Evolutionary conservation across 2,888 invertebrate genomes (phyloP), one percentile per base, ranked within the genome.

Genomic region (Octodonta nipae): DNA sequence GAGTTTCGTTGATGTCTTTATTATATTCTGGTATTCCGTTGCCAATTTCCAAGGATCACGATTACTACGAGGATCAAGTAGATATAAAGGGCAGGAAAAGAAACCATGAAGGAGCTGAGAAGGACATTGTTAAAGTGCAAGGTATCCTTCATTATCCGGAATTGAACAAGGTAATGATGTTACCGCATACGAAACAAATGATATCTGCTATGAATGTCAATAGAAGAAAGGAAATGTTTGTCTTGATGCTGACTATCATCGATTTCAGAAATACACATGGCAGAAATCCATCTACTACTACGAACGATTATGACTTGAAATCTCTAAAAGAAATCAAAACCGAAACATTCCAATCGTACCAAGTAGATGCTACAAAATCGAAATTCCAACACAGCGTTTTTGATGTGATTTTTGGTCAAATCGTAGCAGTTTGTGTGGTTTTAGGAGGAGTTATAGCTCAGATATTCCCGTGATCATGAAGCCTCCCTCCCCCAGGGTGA

Each of bases 381-480:
- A 66, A 67, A 44, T 51, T 73, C 6, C 45, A 49, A 3, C 65
- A 73, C 45, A 60, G 62, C 1, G 54, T 68, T 14, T 64, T 75
- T 33, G 68, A 70, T 22, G 67, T 76, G 51, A 67, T 85, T 0
- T 86, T 81, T 58, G 81, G 79, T 0, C 78, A 82, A 54, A 68
- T 86, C 6, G 78, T 85, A 32, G 88, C 95, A 17, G 78, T 84
- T 3, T 87, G 87, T 48, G 92, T 95, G 2, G 78, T 95, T 26
- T 73, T 93, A 1, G 96, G 96, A 1, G 96, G 95, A n/a, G 79
- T 93, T 8, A 71, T 95, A 38, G 84, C 83, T 0, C 95, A 96
- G 55, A 95, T 96, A 64, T 80, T 93, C n/a, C n/a, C n/a, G n/a
- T n/a, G n/a, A n/a, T n/a, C n/a, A n/a, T n/a, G 84, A 86, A 1